Percentiles rank a stretch among this genome's conserved stretches.
These are phyloP conservation scores for Drosophila leonis DNA, from an alignment of 2,888 invertebrate genomes.

Conservation along the genomic window DNA sequence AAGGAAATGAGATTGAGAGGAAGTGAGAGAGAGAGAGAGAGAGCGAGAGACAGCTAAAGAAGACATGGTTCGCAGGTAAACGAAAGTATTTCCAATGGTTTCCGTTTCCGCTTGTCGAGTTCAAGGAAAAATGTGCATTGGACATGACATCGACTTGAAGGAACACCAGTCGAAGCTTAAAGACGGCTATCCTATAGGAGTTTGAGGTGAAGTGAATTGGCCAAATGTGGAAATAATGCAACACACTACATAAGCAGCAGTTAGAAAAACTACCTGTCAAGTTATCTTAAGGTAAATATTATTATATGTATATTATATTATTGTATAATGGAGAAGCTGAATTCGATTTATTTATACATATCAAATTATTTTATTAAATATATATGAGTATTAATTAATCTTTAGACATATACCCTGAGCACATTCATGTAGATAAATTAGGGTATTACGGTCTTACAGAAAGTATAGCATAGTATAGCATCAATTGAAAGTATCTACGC, in stretches of 20 bases:
- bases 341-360: too few species aligned
- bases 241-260: not conserved
- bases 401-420: too few species aligned
- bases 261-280: too few species aligned
- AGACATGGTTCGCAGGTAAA: constrained; percentile 45
- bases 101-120: constrained; percentile 68
- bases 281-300: too few species aligned
- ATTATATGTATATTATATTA: too few species aligned
- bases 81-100: constrained; percentile 64
- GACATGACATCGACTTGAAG: constrained; percentile 45
- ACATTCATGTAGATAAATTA: too few species aligned
- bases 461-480: not conserved
- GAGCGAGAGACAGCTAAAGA: not conserved
- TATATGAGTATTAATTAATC: too few species aligned
- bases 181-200: not conserved
- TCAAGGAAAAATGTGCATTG: constrained; percentile 62
- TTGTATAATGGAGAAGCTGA: too few species aligned
- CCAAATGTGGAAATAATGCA: not conserved
- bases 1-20: not conserved
- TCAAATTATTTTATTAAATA: too few species aligned
- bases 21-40: not conserved
- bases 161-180: not conserved
- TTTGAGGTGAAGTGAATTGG: too few species aligned
- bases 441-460: too few species aligned
- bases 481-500: not conserved